Percentiles rank a stretch among this genome's conserved stretches.
Conservation (phyloP, 1,140 invertebrate species). For the Cepaea nemoralis region DNA sequence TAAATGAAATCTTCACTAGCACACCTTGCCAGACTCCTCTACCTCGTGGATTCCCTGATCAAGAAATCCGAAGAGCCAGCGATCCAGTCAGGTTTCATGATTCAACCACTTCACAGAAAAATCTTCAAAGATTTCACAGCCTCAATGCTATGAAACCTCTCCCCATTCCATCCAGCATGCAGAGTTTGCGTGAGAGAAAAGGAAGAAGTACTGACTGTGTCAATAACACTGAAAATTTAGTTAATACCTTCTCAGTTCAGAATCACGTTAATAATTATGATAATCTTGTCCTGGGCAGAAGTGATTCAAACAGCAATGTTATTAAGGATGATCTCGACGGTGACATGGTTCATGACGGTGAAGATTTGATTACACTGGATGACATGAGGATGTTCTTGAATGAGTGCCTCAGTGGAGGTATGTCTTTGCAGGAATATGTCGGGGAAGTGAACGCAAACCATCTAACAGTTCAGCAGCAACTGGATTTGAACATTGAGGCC, state of each 20-base stretch:
- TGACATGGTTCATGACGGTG: slow-evolving; percentile 88
- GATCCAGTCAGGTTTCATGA: slow-evolving; percentile 78
- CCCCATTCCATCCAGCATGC: slow-evolving; percentile 68
- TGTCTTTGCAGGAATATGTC: background rate
- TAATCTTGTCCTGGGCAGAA: slow-evolving; percentile 53
- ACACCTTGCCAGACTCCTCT: slow-evolving; percentile 66
- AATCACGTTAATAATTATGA: slow-evolving; percentile 68
- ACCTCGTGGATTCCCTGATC: slow-evolving; percentile 68
- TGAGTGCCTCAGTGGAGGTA: slow-evolving; percentile 75
- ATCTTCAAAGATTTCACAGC: slow-evolving; percentile 71
- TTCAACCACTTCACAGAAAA: slow-evolving; percentile 62
- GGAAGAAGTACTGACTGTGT: slow-evolving; percentile 2
- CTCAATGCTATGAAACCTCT: slow-evolving; percentile 73
- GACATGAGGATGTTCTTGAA: slow-evolving; percentile 95
- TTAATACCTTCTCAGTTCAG: slow-evolving; percentile 70
- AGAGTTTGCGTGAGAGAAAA: slow-evolving; percentile 61
- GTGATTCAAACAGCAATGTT: slow-evolving; percentile 55
- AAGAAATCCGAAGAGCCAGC: slow-evolving; percentile 76
- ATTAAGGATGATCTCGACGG: slow-evolving; percentile 74
- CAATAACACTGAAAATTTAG: slow-evolving; percentile 50
- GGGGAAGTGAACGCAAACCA: slow-evolving; percentile 13
- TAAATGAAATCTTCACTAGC: slow-evolving; percentile 60
- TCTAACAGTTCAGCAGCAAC: background rate
- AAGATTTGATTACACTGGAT: slow-evolving; percentile 87
- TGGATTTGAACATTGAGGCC: slow-evolving; percentile 36